Evolutionary conservation across 2,888 invertebrate genomes (phyloP), one percentile per base, ranked within the genome.

Genomic region (Dicyrtomina minuta): DNA sequence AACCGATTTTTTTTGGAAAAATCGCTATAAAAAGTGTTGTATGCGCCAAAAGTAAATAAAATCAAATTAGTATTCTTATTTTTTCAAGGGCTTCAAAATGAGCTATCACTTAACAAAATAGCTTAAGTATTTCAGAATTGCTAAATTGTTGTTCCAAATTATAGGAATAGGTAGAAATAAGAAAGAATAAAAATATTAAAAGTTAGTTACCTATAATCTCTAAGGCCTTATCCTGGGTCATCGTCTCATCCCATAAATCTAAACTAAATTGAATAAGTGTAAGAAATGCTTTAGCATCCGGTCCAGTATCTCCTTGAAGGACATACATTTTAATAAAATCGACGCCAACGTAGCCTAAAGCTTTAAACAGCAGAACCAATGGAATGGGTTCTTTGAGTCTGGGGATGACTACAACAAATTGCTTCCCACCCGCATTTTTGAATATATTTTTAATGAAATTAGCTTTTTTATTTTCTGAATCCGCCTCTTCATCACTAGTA

Each of bases 241-340:
- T 43, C 1, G 20, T 15, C 13, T 33, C 15, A 33, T 61, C 43
- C 68, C 68, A 61, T 24, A 61, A 80, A 86, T 86, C 79, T 87
- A 66, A 66, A 24, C 56, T 66, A 17, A n/a, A 58, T 10, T 44
- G n/a, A 1, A 66, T 8, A 6, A 56, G n/a, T 22, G n/a, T 22
- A 20, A 24, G 10, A 12, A 66, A 15, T 24, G 10, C 8, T 1
- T 4, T 39, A 6, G 27, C 56, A n/a, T 12, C n/a, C n/a, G 41
- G 39, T 17, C 24, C 56, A 13, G 27, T 17, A 15, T 66, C 66
- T 43, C 66, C 66, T 66, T 66, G 66, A 8, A 55, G 8, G 0
- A 66, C 55, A 10, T 39, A 66, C 1, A 22, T 44, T 43, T 22
- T 46, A 5, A 58, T 39, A 2, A 41, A 33, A 58, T 56, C 66